phyloP scores from a whole-genome alignment of 1,140 invertebrate species.

The Hycleus cichorii region DNA sequence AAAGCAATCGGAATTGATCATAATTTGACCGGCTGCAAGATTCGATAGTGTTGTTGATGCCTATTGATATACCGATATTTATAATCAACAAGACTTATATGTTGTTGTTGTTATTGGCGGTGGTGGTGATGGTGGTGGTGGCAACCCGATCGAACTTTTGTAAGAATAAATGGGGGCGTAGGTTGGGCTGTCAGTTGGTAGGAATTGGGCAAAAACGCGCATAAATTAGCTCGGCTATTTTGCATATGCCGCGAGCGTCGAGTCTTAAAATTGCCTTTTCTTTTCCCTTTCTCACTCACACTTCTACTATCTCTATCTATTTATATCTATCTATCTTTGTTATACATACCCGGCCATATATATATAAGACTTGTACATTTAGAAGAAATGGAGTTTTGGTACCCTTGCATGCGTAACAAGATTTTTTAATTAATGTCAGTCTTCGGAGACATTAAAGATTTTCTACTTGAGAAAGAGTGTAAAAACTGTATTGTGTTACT shows the following conservation, averaged over 20 bases:
- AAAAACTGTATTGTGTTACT: constrained; percentile 39
- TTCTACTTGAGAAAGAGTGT: constrained; percentile 26
- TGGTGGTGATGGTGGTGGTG: not conserved
- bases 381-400: constrained; percentile 1
- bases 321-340: too few species aligned
- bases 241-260: constrained; percentile 19
- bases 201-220: constrained; percentile 12
- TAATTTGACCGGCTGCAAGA: too few species aligned
- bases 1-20: too few species aligned
- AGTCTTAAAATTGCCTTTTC: constrained; percentile 30
- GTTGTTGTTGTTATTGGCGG: not conserved
- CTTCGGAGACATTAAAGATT: constrained; percentile 33
- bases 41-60: not conserved
- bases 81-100: too few species aligned
- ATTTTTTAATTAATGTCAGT: constrained; percentile 39
- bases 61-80: not conserved
- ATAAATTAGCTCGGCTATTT: constrained; percentile 22
- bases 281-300: not conserved
- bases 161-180: too few species aligned
- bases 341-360: too few species aligned
- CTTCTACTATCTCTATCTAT: not conserved
- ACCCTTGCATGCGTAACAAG: constrained; percentile 36
- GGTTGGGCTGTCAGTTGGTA: not conserved
- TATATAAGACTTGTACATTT: too few species aligned
- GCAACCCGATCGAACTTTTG: too few species aligned